Conservation (phyloP, 2,113 vertebrate genomes). For the Podiceps cristatus region DNA sequence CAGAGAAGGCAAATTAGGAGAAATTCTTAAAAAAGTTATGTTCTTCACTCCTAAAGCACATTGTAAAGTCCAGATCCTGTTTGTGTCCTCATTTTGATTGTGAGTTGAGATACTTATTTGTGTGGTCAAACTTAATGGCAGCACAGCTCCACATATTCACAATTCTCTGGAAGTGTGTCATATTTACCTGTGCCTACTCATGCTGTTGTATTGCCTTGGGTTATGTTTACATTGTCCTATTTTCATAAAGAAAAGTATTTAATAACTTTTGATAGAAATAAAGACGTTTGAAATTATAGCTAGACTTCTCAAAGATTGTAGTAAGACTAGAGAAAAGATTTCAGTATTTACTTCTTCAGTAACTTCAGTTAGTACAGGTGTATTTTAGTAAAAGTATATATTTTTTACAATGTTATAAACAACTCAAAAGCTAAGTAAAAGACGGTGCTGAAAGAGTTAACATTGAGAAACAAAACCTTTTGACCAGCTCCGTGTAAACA, state of each 20-base stretch:
- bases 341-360: background rate
- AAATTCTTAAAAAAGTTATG: background rate
- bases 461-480: background rate
- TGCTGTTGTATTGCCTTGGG: background rate
- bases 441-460: background rate
- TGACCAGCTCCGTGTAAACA: background rate
- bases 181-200: background rate
- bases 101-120: accelerated
- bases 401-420: background rate
- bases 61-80: background rate
- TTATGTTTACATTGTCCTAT: background rate
- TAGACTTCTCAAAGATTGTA: background rate
- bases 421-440: background rate
- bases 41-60: background rate
- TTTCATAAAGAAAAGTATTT: background rate
- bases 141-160: accelerated
- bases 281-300: background rate
- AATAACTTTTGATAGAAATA: background rate
- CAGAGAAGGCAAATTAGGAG: background rate
- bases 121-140: background rate
- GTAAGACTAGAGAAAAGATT: background rate
- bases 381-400: background rate
- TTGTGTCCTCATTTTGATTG: background rate
- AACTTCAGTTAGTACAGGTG: background rate
- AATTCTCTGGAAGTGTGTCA: background rate